Evolutionary conservation across 2,797 vertebrate species (phyloP).

Genomic region (Brotula barbata): DNA sequence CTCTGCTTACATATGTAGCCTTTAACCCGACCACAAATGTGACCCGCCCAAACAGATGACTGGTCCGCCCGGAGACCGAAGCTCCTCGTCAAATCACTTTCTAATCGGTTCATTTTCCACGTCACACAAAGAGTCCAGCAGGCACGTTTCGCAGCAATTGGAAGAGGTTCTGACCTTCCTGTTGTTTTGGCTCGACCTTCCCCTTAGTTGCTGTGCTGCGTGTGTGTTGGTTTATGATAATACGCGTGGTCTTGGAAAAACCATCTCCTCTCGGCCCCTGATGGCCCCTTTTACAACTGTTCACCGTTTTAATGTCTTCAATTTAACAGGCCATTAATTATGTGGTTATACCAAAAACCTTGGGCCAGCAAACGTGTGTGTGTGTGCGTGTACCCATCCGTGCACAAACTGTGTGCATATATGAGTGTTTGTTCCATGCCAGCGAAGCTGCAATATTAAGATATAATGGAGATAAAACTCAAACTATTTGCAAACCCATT

Average conservation of each 20-base stretch:
- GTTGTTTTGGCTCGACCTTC: slow-evolving; percentile 14
- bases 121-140: slow-evolving; percentile 18
- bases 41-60: slow-evolving; percentile 36
- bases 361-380: slow-evolving; percentile 41
- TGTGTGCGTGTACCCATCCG: slow-evolving; percentile 21
- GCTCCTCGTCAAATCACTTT: not conserved
- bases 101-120: not conserved
- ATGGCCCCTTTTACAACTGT: slow-evolving; percentile 54
- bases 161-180: slow-evolving; percentile 18
- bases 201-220: slow-evolving; percentile 2
- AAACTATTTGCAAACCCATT: slow-evolving; percentile 69
- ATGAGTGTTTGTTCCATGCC: slow-evolving; percentile 65
- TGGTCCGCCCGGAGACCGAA: slow-evolving; percentile 4
- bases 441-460: slow-evolving; percentile 67
- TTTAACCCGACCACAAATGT: slow-evolving; percentile 47
- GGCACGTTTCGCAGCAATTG: slow-evolving; percentile 21
- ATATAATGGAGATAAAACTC: slow-evolving; percentile 74
- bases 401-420: slow-evolving; percentile 21
- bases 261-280: slow-evolving; percentile 43
- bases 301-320: slow-evolving; percentile 69
- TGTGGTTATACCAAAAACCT: slow-evolving; percentile 60
- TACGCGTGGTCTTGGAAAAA: slow-evolving; percentile 45
- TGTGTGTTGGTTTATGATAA: slow-evolving; percentile 55
- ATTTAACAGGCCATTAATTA: slow-evolving; percentile 76
- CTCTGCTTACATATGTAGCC: slow-evolving; percentile 33